Percentiles rank a stretch among this genome's conserved stretches.
Evolutionary conservation across 2,797 vertebrate species (phyloP).

Genomic region (Sebastes kiyomatsui): DNA sequence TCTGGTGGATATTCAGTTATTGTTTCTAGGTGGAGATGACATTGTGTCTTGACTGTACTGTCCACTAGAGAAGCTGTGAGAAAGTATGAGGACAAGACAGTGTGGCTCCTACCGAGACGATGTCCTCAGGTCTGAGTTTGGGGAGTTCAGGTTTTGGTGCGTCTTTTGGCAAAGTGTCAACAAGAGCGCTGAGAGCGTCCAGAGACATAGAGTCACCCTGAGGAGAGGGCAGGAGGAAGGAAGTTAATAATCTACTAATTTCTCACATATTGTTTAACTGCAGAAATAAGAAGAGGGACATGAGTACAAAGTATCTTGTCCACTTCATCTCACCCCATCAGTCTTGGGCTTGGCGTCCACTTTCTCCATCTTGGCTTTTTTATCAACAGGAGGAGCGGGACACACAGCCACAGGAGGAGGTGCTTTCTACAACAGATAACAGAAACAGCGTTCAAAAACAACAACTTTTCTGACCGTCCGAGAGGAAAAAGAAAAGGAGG

Average conservation of each 20-base stretch:
- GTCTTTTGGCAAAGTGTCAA: conserved; percentile 56
- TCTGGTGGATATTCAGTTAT: background rate
- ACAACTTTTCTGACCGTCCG: background rate
- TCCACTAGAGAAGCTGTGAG: background rate
- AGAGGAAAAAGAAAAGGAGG: background rate
- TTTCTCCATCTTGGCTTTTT: conserved; percentile 75
- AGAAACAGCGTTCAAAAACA: background rate
- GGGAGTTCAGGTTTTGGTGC: conserved; percentile 67
- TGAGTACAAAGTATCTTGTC: background rate
- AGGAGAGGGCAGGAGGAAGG: background rate
- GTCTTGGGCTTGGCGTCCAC: conserved; percentile 54
- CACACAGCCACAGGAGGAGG: conserved; percentile 19
- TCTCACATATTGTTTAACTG: background rate
- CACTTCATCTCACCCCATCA: conserved; percentile 52
- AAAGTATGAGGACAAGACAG: background rate
- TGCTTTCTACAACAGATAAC: background rate
- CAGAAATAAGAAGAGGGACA: background rate
- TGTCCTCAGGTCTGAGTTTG: conserved; percentile 74
- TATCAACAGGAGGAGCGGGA: conserved; percentile 77
- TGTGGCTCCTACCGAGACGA: conserved; percentile 67
- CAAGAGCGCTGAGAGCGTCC: conserved; percentile 75
- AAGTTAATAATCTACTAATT: background rate
- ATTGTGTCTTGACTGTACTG: conserved; percentile 10
- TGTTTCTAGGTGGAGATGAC: background rate
- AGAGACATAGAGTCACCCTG: conserved; percentile 60